These are phyloP conservation scores for Psephotus haematonotus DNA, from an alignment of 2,113 vertebrate genomes.

Conservation along the genomic window DNA sequence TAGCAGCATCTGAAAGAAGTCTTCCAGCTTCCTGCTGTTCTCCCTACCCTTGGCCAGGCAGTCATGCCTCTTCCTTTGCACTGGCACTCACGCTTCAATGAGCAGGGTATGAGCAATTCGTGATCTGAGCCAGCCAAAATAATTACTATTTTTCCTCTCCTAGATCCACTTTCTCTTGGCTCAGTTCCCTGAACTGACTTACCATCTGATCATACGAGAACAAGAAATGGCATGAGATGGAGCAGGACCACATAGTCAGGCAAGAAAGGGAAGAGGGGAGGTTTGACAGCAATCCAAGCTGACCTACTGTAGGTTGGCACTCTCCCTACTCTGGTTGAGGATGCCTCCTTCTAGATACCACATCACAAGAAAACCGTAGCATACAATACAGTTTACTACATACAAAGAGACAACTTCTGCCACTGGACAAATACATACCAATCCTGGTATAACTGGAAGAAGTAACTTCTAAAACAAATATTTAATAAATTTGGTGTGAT, in stretches of 20 bases:
- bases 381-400: neutral
- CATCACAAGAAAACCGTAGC: neutral
- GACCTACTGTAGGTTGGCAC: neutral
- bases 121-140: neutral
- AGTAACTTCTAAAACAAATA: neutral
- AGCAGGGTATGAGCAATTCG: neutral
- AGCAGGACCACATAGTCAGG: neutral
- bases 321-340: neutral
- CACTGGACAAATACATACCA: neutral
- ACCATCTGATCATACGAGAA: neutral
- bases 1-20: neutral
- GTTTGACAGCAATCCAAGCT: neutral
- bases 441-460: neutral
- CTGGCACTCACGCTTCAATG: neutral
- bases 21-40: neutral
- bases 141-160: neutral
- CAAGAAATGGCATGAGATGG: neutral
- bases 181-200: neutral
- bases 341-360: neutral
- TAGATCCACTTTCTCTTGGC: constrained; percentile 12
- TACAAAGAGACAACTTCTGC: neutral
- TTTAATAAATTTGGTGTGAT: neutral
- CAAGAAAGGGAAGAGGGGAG: neutral
- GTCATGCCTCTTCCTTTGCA: neutral
- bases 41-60: neutral